Evolutionary conservation across 2,888 invertebrate species (phyloP).

Genomic region (Pilophorus perplexus): DNA sequence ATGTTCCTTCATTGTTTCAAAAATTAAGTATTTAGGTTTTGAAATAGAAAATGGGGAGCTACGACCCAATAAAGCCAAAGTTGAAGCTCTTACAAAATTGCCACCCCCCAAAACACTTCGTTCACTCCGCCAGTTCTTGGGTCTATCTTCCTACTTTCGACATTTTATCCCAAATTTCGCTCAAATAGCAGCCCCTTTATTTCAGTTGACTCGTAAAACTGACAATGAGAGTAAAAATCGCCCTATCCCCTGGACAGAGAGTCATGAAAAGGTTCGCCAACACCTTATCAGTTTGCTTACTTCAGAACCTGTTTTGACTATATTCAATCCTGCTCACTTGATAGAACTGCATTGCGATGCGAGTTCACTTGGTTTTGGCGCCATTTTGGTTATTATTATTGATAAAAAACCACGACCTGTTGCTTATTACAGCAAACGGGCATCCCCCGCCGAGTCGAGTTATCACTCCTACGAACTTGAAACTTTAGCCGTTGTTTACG

Average conservation of each 20-base stretch:
- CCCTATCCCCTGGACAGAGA: neutral
- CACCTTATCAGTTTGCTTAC: slow-evolving; percentile 15
- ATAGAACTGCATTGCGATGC: slow-evolving; percentile 29
- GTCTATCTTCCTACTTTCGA: slow-evolving; percentile 26
- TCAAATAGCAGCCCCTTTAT: slow-evolving; percentile 7
- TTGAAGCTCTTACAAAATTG: slow-evolving; percentile 4
- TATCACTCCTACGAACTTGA: slow-evolving; percentile 28
- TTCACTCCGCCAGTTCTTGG: slow-evolving; percentile 10
- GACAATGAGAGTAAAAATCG: slow-evolving; percentile 7
- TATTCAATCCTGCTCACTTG: slow-evolving; percentile 11
- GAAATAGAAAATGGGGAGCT: slow-evolving; percentile 6
- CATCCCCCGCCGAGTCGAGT: neutral
- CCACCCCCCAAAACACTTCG: slow-evolving; percentile 3
- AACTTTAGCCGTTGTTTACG: slow-evolving; percentile 22
- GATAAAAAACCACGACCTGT: slow-evolving; percentile 10
- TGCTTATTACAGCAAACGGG: slow-evolving; percentile 33
- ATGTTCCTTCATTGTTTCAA: slow-evolving; percentile 35
- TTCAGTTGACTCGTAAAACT: slow-evolving; percentile 11
- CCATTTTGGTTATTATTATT: slow-evolving; percentile 13
- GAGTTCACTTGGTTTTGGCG: slow-evolving; percentile 10
- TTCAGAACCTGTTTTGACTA: slow-evolving; percentile 7
- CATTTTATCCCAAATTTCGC: slow-evolving; percentile 18
- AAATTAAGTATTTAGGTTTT: slow-evolving; percentile 33
- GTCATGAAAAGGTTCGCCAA: slow-evolving; percentile 28
- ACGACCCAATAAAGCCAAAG: neutral